These are phyloP conservation scores for Lasioglossum marginatum DNA, from an alignment of 2,888 invertebrate species.

Conservation along the genomic window DNA sequence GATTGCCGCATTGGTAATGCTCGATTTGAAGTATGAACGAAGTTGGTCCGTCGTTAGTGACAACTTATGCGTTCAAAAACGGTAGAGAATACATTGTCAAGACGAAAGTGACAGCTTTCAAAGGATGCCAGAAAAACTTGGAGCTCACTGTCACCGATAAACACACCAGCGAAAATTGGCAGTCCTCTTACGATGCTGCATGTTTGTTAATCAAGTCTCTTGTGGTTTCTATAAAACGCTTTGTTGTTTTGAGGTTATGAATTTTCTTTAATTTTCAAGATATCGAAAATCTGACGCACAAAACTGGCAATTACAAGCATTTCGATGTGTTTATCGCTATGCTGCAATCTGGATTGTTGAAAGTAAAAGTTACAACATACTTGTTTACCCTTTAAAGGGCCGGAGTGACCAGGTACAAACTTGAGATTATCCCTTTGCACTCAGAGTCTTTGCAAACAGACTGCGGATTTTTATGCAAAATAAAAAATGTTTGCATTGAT, in stretches of 20 bases:
- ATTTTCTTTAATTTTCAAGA: conserved; percentile 77
- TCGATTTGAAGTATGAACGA: conserved; percentile 66
- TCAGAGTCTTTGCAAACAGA: no score
- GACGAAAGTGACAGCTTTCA: conserved; percentile 81
- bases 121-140: conserved; percentile 80
- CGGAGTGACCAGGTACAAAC: background rate
- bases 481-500: no score
- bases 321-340: conserved; percentile 86
- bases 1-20: background rate
- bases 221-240: background rate
- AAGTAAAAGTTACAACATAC: conserved; percentile 79
- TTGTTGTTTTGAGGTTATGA: conserved; percentile 23
- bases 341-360: conserved; percentile 86
- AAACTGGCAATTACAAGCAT: conserved; percentile 86
- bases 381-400: background rate
- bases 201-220: conserved; percentile 79
- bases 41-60: conserved; percentile 84
- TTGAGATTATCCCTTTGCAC: background rate
- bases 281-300: conserved; percentile 86
- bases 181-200: conserved; percentile 85
- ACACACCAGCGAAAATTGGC: conserved; percentile 86
- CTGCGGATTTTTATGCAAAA: no score
- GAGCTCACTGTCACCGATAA: conserved; percentile 85
- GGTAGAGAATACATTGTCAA: conserved; percentile 84
- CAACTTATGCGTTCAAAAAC: conserved; percentile 84